Evolutionary conservation across 1,140 invertebrate species (phyloP).

Genomic region (Heliconius congener): DNA sequence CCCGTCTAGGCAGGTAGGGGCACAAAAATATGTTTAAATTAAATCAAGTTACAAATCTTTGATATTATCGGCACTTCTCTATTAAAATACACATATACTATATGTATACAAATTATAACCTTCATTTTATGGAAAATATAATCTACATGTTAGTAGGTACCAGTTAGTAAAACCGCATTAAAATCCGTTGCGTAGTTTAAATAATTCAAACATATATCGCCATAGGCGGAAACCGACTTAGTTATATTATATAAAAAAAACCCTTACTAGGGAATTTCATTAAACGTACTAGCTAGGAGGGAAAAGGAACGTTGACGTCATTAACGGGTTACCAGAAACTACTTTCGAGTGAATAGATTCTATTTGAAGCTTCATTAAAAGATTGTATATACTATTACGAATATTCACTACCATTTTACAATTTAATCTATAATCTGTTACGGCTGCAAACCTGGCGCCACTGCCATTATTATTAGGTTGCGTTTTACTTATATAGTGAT

Average conservation of each 20-base stretch:
- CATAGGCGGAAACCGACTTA: not conserved
- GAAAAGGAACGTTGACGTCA: not conserved
- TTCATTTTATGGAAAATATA: no score
- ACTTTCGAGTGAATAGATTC: conserved; percentile 1
- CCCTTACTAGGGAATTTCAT: not conserved
- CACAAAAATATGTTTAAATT: no score
- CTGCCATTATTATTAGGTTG: conserved; percentile 60
- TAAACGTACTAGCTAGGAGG: not conserved
- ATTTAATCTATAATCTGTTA: conserved; percentile 61
- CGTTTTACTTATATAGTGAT: conserved; percentile 51
- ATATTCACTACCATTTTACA: conserved; percentile 4
- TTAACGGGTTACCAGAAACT: conserved; percentile 4
- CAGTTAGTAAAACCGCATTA: no score
- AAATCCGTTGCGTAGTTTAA: no score
- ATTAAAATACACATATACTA: no score
- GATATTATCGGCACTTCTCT: no score
- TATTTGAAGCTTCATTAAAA: conserved; percentile 13
- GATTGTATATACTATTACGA: conserved; percentile 1
- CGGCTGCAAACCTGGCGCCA: conserved; percentile 61
- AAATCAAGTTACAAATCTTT: no score
- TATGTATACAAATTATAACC: no score
- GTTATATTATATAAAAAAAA: not conserved
- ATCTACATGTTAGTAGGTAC: no score
- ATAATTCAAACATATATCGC: no score
- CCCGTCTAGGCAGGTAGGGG: no score